phyloP scores from a whole-genome alignment of 2,888 invertebrate genomes.

The Apocheima hispidaria region DNA sequence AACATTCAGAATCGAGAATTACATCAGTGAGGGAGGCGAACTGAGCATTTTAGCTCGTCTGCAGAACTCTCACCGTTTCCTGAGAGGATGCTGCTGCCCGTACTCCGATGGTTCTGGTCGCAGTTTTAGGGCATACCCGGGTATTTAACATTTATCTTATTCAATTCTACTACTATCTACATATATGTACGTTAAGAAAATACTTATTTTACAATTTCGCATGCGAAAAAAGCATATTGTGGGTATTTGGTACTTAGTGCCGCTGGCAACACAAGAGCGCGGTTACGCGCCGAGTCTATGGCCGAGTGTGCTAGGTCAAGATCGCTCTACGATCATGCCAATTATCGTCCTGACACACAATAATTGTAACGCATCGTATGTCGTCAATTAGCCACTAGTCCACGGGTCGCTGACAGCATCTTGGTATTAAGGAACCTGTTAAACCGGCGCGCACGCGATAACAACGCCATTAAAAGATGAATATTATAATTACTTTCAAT shows the following conservation, averaged over 20 bases:
- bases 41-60: no score
- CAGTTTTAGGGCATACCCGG: no score
- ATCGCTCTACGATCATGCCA: slow-evolving; percentile 56
- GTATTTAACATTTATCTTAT: no score
- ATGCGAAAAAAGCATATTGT: neutral
- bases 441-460: slow-evolving; percentile 60
- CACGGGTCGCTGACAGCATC: slow-evolving; percentile 62
- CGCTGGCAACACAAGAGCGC: slow-evolving; percentile 15
- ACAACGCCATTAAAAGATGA: slow-evolving; percentile 60
- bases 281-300: slow-evolving; percentile 45
- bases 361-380: slow-evolving; percentile 74
- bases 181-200: no score
- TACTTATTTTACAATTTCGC: no score
- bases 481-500: slow-evolving; percentile 55
- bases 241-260: slow-evolving; percentile 7
- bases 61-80: no score
- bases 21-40: no score
- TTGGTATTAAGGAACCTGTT: slow-evolving; percentile 66
- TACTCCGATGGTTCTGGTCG: no score
- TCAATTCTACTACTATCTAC: no score
- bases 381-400: slow-evolving; percentile 69
- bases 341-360: slow-evolving; percentile 60
- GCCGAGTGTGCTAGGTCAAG: slow-evolving; percentile 57
- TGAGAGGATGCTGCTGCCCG: no score
- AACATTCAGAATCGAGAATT: no score